Evolutionary conservation across 2,888 invertebrate genomes (phyloP).

Genomic region (Deilephila elpenor): DNA sequence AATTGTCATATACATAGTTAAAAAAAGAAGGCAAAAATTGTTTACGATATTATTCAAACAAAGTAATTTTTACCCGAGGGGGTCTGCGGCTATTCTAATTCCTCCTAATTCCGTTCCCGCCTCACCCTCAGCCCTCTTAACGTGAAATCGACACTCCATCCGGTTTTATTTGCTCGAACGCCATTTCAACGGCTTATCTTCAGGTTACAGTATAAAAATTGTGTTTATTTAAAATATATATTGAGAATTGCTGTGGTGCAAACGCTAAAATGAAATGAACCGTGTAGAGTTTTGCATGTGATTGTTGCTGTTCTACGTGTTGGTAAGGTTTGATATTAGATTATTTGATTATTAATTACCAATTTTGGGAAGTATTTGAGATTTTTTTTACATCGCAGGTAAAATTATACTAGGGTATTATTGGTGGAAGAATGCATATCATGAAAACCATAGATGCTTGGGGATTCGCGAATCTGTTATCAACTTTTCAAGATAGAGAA

Average conservation of each 20-base stretch:
- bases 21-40: no score
- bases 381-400: no score
- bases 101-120: conserved; percentile 19
- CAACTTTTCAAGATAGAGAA: no score
- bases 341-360: background rate
- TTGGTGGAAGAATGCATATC: no score
- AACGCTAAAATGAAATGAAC: conserved; percentile 25
- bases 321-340: background rate
- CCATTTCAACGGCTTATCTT: conserved; percentile 61
- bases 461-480: no score
- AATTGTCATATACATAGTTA: no score
- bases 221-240: conserved; percentile 52
- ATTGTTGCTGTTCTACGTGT: background rate
- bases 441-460: no score
- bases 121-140: conserved; percentile 36
- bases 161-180: conserved; percentile 42
- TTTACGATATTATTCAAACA: no score
- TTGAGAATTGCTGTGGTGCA: conserved; percentile 41
- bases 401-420: no score
- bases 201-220: conserved; percentile 61
- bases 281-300: background rate
- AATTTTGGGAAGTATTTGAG: no score
- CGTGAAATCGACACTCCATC: conserved; percentile 57
- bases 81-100: background rate
- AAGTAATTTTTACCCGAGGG: background rate